Conservation (phyloP, 1,140 invertebrate species). For the Musca domestica region DNA sequence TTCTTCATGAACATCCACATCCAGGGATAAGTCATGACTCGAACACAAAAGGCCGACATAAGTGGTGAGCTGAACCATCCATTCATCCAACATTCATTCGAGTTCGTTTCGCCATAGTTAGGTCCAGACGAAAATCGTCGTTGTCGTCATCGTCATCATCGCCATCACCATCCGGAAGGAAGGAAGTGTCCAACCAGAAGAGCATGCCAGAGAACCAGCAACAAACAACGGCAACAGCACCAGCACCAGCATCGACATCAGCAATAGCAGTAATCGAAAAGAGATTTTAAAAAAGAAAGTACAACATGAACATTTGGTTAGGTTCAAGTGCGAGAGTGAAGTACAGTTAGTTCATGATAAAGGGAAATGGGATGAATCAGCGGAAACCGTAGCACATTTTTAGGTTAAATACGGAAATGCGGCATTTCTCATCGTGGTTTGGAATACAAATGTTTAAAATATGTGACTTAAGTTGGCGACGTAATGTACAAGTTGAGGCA, state of each 20-base stretch:
- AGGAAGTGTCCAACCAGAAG: neutral
- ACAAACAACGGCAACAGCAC: neutral
- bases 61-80: slow-evolving; percentile 51
- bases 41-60: slow-evolving; percentile 55
- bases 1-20: slow-evolving; percentile 68
- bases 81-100: too few species aligned
- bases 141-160: neutral
- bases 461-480: too few species aligned
- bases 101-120: too few species aligned
- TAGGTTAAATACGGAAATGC: slow-evolving; percentile 21
- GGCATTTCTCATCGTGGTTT: neutral
- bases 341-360: neutral
- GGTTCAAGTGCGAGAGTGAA: neutral
- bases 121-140: neutral
- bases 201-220: neutral
- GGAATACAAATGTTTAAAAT: too few species aligned
- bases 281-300: neutral
- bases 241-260: too few species aligned
- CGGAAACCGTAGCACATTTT: slow-evolving; percentile 8
- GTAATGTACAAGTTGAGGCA: too few species aligned
- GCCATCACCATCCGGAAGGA: slow-evolving; percentile 9
- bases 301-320: neutral
- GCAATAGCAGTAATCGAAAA: neutral
- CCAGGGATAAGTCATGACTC: slow-evolving; percentile 62
- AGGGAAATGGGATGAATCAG: neutral